Percentiles rank a stretch among this genome's conserved stretches.
Conservation (phyloP, 2,113 vertebrate species). For the Erpornis zantholeuca region DNA sequence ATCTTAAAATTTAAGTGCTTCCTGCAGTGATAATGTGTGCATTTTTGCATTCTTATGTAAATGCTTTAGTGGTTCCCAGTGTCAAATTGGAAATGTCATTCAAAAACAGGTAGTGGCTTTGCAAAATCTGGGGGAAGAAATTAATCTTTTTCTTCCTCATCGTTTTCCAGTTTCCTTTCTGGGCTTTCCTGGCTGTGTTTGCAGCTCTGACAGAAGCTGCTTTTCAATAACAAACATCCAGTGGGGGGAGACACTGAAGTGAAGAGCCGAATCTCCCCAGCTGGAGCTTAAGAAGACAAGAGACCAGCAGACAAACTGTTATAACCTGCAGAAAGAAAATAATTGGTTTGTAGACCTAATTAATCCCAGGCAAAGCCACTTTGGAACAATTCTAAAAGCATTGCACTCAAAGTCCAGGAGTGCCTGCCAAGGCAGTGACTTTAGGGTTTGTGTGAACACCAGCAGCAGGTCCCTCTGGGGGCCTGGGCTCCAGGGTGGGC, state of each 20-base stretch:
- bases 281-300: neutral
- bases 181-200: neutral
- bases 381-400: neutral
- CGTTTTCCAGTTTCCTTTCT: neutral
- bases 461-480: neutral
- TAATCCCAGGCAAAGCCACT: neutral
- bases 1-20: constrained; percentile 73
- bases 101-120: constrained; percentile 48
- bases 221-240: neutral
- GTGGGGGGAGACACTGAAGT: neutral
- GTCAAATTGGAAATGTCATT: constrained; percentile 58
- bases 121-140: constrained; percentile 33
- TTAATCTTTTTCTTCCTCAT: neutral
- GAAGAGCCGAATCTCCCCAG: neutral
- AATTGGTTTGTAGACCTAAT: neutral
- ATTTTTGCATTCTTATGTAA: constrained; percentile 68
- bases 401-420: neutral
- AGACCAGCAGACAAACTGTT: neutral
- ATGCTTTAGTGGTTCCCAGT: constrained; percentile 34
- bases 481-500: neutral
- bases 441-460: rapidly evolving
- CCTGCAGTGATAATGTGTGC: constrained; percentile 69
- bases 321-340: neutral
- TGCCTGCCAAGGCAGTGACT: neutral
- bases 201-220: neutral